Conservation (phyloP, 2,797 vertebrate species). For the Cuculus canorus region DNA sequence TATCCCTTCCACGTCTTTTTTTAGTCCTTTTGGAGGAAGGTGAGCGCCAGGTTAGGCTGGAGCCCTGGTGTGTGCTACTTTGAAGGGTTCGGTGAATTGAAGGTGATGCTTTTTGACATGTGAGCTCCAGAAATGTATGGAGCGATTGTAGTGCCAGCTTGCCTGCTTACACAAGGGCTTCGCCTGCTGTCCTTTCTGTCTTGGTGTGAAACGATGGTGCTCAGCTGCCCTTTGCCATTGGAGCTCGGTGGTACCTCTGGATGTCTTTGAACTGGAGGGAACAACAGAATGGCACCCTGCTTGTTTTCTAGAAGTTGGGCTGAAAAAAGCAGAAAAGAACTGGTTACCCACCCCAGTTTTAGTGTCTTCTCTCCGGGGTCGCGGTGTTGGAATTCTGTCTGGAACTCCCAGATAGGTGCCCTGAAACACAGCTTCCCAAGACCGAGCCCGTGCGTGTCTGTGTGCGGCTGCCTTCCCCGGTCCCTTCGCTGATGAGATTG, state of each 20-base stretch:
- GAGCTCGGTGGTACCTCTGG: rapidly evolving
- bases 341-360: not conserved
- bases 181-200: not conserved
- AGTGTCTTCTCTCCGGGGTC: not conserved
- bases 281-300: not conserved
- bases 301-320: not conserved
- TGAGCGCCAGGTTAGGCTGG: slow-evolving; percentile 69
- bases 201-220: rapidly evolving
- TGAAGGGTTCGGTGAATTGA: slow-evolving; percentile 54
- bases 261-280: not conserved
- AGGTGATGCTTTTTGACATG: slow-evolving; percentile 60
- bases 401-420: not conserved
- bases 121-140: slow-evolving; percentile 37
- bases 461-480: not conserved
- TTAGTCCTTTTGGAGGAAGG: slow-evolving; percentile 38
- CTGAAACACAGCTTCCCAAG: not conserved
- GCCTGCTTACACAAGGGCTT: not conserved
- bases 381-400: not conserved
- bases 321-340: not conserved
- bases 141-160: not conserved
- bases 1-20: slow-evolving; percentile 44
- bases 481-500: not conserved
- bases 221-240: rapidly evolving
- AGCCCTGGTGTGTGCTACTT: slow-evolving; percentile 41
- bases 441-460: not conserved